Evolutionary conservation across 2,797 vertebrate genomes (phyloP), one percentile per base, ranked within the genome.

Genomic region (Otolemur crassicaudatus): DNA sequence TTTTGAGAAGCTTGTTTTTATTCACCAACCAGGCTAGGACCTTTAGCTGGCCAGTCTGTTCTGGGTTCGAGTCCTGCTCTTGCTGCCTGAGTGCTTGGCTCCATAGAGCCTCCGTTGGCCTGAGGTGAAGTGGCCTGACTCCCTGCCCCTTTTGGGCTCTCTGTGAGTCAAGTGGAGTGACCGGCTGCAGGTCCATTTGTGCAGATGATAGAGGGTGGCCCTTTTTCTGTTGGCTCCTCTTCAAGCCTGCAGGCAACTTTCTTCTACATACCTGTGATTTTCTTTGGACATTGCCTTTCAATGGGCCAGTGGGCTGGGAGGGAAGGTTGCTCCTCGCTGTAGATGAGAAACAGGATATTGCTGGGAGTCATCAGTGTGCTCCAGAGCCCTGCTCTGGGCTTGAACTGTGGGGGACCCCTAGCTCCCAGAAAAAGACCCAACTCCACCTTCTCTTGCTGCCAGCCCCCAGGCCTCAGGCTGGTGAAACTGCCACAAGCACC

Each of bases 381-480:
- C 14, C 20, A 56, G 56, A 61, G 37, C 16, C 86, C 16, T 40
- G 3, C 22, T 56, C 5, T 4, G 63, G 40, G 23, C 49, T 84
- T 40, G 37, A 19, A 8, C 23, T 2, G 0, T 1, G 2, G 46
- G 56, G 29, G 5, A 6, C 14, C 6, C 34, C 69, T 0, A 0
- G 3, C 9, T 3, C 37, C 31, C 19, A 16, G 46, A 13, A 69
- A 87, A 46, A 87, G 46, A 46, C 79, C 65, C 25, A 53, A 86
- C 89, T 96, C 91, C 85, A 87, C 73, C 81, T 97, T 97, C 95
- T 95, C 94, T 91, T 97, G 75, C 89, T 4, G 13, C 76, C 86
- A 79, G 94, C 63, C 53, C 27, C 29, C 37, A 86, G 73, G 87
- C 60, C 85, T 72, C 80, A 37, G 0, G 31, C 73, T 73, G 40